Percentiles rank a stretch among this genome's conserved stretches.
phyloP scores from a whole-genome alignment of 1,140 invertebrate genomes.

The Pseudobourletiella spinata region DNA sequence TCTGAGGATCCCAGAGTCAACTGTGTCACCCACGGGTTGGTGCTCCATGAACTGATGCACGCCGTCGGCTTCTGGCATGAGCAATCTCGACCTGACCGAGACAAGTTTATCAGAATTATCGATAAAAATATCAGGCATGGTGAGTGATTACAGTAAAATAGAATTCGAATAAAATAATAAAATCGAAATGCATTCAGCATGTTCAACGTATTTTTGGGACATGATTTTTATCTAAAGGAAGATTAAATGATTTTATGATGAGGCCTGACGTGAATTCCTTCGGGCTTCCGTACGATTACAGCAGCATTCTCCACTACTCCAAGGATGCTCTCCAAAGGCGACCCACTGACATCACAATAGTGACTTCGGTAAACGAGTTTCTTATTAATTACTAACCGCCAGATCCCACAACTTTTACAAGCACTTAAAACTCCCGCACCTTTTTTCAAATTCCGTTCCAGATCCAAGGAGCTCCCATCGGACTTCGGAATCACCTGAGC shows the following conservation, averaged over 20 bases:
- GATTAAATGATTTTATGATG: background rate
- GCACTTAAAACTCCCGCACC: no score
- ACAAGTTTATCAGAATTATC: slow-evolving; percentile 37
- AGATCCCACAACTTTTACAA: no score
- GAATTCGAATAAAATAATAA: background rate
- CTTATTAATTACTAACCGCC: no score
- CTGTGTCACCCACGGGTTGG: slow-evolving; percentile 35
- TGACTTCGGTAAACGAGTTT: no score
- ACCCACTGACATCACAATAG: no score
- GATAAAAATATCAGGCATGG: background rate
- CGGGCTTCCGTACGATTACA: slow-evolving; percentile 31
- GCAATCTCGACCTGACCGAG: slow-evolving; percentile 42
- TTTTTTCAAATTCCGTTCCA: no score
- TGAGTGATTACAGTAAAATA: no score
- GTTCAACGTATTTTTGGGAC: background rate
- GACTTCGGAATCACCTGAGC: slow-evolving; percentile 11
- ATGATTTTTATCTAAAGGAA: background rate
- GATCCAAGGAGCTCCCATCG: slow-evolving; percentile 12
- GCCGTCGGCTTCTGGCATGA: slow-evolving; percentile 43
- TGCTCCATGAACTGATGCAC: slow-evolving; percentile 42
- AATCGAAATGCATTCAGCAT: background rate
- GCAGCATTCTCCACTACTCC: slow-evolving; percentile 43
- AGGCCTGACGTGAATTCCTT: background rate
- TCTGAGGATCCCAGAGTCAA: background rate
- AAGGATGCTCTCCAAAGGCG: slow-evolving; percentile 44